Base-by-base conservation (phyloP, 2,113 vertebrate genomes). In the Indri indri region DNA sequence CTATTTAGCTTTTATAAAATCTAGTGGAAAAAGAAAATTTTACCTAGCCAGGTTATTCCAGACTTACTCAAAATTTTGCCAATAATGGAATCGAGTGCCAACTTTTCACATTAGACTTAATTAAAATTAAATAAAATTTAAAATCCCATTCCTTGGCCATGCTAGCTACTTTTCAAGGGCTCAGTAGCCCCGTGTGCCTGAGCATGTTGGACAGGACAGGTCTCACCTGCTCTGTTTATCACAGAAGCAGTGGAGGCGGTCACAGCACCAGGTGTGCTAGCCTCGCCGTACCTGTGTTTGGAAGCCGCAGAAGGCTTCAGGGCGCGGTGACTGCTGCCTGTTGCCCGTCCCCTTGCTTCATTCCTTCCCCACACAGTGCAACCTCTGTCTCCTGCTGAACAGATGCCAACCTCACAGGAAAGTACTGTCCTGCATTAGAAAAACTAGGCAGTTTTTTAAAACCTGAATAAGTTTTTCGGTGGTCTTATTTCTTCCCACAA, bases 241-340 rank as follows among this genome's bases (percentile, higher is more conserved):
- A 30, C 50, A 50, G 66, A 50, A 25, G 17, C 45, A 47, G 0
- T 1, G 8, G 30, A 61, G n/a, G 17, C 6, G 2, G 11, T 13
- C n/a, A 6, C 8, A 1, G 63, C 4, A 1, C 17, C 30, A 13
- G n/a, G 40, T 5, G 1, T 0, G 0, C 16, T 8, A 3, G 25
- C 20, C 70, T 25, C 0, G 0, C 1, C 2, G 8, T 5, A 9
- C 2, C 40, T 47, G 0, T 20, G 6, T 25, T 12, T 47, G 73
- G 68, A 40, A 65, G 65, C 8, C n/a, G 74, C 47, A 27, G 34
- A 25, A 25, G 1, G 16, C 37, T 22, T 52, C 30, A 2, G 37
- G 4, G 82, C 22, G 52, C 9, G 2, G 23, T 0, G 6, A 17
- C 52, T 30, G 37, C 25, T 10, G 4, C 57, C 61, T n/a, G 7